Evolutionary conservation across 35 echinoderm and acorn worm genomes (phyloP).

Genomic region (Ophioderma brevispina): DNA sequence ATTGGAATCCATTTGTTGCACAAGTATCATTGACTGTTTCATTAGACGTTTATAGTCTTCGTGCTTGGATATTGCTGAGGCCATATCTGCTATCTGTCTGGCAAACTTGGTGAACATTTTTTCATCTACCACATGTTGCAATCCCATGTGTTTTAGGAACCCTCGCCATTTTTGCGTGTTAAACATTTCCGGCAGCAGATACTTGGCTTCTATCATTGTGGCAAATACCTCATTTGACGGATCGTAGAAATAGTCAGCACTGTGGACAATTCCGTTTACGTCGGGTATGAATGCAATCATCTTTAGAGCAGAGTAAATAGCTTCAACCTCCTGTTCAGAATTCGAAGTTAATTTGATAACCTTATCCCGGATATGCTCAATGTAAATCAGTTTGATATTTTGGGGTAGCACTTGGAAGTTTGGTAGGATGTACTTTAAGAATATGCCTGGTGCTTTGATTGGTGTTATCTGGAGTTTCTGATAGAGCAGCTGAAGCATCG

Average conservation of each 20-base stretch:
- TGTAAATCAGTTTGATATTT: neutral
- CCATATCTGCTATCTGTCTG: neutral
- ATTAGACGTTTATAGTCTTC: neutral
- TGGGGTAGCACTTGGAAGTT: neutral
- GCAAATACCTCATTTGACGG: neutral
- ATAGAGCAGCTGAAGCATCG: neutral
- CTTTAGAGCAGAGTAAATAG: neutral
- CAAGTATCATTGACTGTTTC: neutral
- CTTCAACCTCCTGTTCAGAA: neutral
- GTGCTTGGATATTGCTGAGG: neutral
- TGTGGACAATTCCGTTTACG: neutral
- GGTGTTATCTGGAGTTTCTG: constrained; percentile 2
- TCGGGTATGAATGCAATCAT: constrained; percentile 5
- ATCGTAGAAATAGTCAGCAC: constrained; percentile 1
- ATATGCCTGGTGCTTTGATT: neutral
- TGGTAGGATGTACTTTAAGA: constrained; percentile 20
- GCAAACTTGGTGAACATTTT: neutral
- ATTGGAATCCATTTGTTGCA: neutral
- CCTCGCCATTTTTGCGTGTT: neutral
- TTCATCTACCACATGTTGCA: neutral
- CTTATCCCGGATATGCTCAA: neutral
- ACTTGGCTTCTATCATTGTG: neutral
- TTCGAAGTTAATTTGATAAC: neutral
- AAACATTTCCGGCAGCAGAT: neutral
- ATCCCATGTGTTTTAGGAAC: neutral